These are phyloP conservation scores for Parascotia fuliginaria DNA, from an alignment of 2,888 invertebrate genomes.

Conservation along the genomic window DNA sequence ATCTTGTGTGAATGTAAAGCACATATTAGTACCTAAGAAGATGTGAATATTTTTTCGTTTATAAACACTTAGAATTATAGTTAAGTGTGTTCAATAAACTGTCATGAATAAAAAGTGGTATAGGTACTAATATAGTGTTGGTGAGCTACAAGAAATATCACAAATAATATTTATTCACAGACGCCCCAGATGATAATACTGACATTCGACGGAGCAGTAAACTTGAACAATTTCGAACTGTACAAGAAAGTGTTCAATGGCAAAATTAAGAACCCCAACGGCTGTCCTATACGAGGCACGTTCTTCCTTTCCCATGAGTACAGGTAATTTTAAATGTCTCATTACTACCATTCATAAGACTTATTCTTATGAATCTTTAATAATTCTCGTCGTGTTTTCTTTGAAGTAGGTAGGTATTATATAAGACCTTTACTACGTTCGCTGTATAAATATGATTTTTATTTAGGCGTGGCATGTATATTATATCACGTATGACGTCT, in stretches of 20 bases:
- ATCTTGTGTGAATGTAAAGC: too few species aligned
- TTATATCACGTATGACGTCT: too few species aligned
- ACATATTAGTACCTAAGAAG: too few species aligned
- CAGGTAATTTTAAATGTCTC: constrained; percentile 76
- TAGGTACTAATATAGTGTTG: too few species aligned
- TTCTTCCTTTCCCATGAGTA: constrained; percentile 97
- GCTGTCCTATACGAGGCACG: constrained; percentile 94
- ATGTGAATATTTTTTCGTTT: too few species aligned
- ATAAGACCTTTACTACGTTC: not conserved
- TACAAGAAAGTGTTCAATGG: constrained; percentile 94
- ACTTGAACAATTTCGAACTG: constrained; percentile 95
- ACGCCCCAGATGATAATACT: constrained; percentile 96
- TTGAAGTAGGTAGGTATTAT: not conserved
- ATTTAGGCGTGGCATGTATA: too few species aligned
- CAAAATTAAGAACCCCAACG: constrained; percentile 94
- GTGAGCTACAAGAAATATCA: too few species aligned
- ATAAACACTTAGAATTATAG: too few species aligned
- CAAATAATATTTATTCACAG: too few species aligned
- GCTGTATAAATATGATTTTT: not conserved
- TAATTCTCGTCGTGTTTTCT: not conserved
- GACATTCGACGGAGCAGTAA: constrained; percentile 97
- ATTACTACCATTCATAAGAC: constrained; percentile 7
- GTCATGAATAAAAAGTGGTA: too few species aligned
- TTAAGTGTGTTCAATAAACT: too few species aligned
- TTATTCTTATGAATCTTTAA: constrained; percentile 2